phyloP scores from a whole-genome alignment of 2,113 vertebrate species.

The Tetrao urogallus region DNA sequence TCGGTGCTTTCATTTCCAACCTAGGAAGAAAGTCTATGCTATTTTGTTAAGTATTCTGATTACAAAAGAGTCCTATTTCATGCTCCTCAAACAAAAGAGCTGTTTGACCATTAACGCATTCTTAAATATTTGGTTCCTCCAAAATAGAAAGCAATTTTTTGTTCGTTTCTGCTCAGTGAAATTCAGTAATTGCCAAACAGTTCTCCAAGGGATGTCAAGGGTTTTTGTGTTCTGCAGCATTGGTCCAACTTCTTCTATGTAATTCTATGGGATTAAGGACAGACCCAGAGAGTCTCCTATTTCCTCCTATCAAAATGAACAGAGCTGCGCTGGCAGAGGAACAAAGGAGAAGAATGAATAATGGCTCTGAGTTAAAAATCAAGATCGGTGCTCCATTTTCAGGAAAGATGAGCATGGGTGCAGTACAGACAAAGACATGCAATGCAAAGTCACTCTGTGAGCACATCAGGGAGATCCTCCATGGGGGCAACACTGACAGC shows the following conservation, averaged over 20 bases:
- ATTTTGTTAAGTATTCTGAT: neutral
- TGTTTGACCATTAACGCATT: neutral
- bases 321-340: neutral
- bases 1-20: neutral
- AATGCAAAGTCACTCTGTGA: neutral
- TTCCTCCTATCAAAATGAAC: neutral
- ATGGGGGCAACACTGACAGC: neutral
- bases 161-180: neutral
- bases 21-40: neutral
- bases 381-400: neutral
- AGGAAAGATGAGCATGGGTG: neutral
- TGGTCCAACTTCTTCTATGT: neutral
- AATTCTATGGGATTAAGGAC: neutral
- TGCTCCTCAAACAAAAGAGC: neutral
- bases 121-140: neutral
- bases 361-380: neutral
- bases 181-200: neutral
- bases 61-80: neutral
- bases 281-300: neutral
- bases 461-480: neutral
- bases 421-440: neutral
- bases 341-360: neutral
- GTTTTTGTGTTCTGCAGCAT: neutral
- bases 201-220: neutral
- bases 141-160: constrained; percentile 6